A percentile compares a stretch with the other conserved stretches of the same genome.
Evolutionary conservation across 2,888 invertebrate species (phyloP).

Genomic region (Ptychoptera contaminata): DNA sequence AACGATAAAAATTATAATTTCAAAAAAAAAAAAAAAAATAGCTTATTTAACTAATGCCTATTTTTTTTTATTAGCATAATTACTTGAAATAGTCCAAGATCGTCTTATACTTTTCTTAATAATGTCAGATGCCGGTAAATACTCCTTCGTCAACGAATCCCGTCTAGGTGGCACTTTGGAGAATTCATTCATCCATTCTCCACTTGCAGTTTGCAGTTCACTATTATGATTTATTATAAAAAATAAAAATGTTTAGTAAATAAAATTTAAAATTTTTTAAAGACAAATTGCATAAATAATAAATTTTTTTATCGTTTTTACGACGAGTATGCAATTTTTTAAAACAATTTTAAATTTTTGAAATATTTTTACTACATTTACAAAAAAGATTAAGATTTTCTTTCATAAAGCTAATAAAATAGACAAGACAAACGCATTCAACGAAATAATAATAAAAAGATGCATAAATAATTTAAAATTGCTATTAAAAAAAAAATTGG

Average conservation of each 20-base stretch:
- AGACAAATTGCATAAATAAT: background rate
- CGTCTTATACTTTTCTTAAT: constrained; percentile 48
- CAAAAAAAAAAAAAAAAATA: constrained; percentile 1
- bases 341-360: too few relatives aligned
- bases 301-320: too few relatives aligned
- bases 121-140: constrained; percentile 41
- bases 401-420: too few relatives aligned
- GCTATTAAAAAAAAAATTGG: too few relatives aligned
- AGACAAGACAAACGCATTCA: too few relatives aligned
- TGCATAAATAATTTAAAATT: too few relatives aligned
- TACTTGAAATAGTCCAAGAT: constrained; percentile 59
- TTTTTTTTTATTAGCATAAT: constrained; percentile 18
- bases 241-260: constrained; percentile 4
- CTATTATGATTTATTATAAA: constrained; percentile 33
- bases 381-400: too few relatives aligned
- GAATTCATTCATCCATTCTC: constrained; percentile 53
- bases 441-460: too few relatives aligned
- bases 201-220: constrained; percentile 50
- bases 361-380: too few relatives aligned
- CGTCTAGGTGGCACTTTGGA: constrained; percentile 36
- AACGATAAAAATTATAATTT: too few relatives aligned
- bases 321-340: too few relatives aligned
- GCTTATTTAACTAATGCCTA: background rate
- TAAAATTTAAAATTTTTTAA: background rate
- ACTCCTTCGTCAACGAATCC: constrained; percentile 25